A percentile compares a stretch with the other conserved stretches of the same genome.
phyloP scores from a whole-genome alignment of 1,140 invertebrate species.

The Spodoptera litura region DNA sequence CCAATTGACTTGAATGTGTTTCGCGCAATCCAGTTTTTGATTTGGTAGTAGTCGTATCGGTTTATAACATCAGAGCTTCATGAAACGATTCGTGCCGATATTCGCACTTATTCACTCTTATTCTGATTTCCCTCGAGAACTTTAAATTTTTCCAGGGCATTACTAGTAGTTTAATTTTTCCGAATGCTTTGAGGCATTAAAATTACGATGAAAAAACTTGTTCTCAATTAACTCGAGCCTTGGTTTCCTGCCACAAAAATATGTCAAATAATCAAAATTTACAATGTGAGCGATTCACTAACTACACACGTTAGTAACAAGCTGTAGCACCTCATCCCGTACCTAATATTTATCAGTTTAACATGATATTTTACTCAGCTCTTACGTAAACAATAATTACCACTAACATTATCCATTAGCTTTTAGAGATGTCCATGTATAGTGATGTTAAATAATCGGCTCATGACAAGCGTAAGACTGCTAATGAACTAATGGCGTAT shows the following conservation, averaged over 20 bases:
- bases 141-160: constrained; percentile 27
- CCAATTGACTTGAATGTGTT: constrained; percentile 1
- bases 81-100: constrained; percentile 26
- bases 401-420: constrained; percentile 45
- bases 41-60: not conserved
- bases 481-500: constrained; percentile 84
- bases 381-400: constrained; percentile 39
- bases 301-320: constrained; percentile 5
- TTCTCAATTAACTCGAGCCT: not conserved
- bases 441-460: constrained; percentile 68
- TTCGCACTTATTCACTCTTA: constrained; percentile 24
- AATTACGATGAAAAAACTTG: not conserved
- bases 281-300: not conserved
- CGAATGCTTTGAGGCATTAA: constrained; percentile 1
- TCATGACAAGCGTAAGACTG: constrained; percentile 74
- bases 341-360: constrained; percentile 24
- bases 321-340: not conserved
- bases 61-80: constrained; percentile 10
- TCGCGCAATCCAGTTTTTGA: not conserved
- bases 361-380: constrained; percentile 34
- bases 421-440: constrained; percentile 42
- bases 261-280: not conserved
- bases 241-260: too few species aligned
- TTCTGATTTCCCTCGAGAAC: constrained; percentile 27
- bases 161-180: constrained; percentile 17